Evolutionary conservation across 2,888 invertebrate genomes (phyloP).

Genomic region (Apotomis turbidana): DNA sequence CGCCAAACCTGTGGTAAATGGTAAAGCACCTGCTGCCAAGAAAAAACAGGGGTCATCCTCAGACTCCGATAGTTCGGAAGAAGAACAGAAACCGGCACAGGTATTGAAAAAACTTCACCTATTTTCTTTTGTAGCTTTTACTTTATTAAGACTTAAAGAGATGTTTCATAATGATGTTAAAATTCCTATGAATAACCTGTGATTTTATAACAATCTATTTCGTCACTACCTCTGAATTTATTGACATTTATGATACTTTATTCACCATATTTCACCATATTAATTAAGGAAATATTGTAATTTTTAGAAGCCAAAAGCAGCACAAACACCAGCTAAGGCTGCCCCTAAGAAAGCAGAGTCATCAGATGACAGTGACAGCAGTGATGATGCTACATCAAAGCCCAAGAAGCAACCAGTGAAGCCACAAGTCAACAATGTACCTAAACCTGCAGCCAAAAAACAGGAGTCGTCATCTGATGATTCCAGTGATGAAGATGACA

Average conservation of each 20-base stretch:
- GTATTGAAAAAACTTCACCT: conserved; percentile 45
- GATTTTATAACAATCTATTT: conserved; percentile 53
- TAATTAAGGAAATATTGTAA: not conserved
- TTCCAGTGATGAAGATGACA: conserved; percentile 46
- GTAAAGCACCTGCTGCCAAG: conserved; percentile 60
- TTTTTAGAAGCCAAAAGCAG: conserved; percentile 51
- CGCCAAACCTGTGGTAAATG: conserved; percentile 57
- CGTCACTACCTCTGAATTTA: conserved; percentile 77
- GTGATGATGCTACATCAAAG: conserved; percentile 60
- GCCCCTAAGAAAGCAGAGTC: conserved; percentile 65
- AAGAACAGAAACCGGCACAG: conserved; percentile 64
- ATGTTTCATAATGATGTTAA: conserved; percentile 58
- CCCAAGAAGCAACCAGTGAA: conserved; percentile 54
- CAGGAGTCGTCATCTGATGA: conserved; percentile 56
- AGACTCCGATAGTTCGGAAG: conserved; percentile 73
- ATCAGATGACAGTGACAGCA: conserved; percentile 63
- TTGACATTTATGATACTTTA: not conserved
- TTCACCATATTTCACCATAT: not conserved
- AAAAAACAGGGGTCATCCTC: conserved; percentile 65
- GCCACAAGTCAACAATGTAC: conserved; percentile 50
- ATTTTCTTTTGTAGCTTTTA: not conserved
- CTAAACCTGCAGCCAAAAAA: conserved; percentile 48
- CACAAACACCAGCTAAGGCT: conserved; percentile 54
- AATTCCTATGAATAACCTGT: conserved; percentile 53
- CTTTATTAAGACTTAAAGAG: not conserved